Evolutionary conservation across 2,113 vertebrate species (phyloP).

Genomic region (Xenopus laevis): DNA sequence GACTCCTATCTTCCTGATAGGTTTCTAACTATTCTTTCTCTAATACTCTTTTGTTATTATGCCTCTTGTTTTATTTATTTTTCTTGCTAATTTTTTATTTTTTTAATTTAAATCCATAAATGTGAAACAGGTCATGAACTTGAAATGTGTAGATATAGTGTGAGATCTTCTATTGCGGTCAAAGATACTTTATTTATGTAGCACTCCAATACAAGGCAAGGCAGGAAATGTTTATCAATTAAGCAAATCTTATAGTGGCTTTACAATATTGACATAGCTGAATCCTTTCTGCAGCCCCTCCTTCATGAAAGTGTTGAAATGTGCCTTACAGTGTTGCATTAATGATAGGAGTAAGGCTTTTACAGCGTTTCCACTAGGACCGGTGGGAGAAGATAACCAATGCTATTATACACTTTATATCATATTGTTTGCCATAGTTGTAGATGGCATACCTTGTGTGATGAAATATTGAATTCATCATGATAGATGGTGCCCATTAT

Average conservation of each 20-base stretch:
- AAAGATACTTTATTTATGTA: background rate
- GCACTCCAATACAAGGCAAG: conserved; percentile 11
- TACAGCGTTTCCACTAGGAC: conserved; percentile 67
- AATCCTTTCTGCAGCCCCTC: conserved; percentile 56
- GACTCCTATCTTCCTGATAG: too few relatives aligned
- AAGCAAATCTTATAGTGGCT: conserved; percentile 62
- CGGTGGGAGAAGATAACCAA: conserved; percentile 71
- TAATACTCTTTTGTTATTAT: too few relatives aligned
- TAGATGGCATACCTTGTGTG: conserved; percentile 68
- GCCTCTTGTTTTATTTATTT: too few relatives aligned
- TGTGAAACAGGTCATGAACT: too few relatives aligned
- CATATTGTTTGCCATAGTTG: conserved; percentile 68
- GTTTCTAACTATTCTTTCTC: too few relatives aligned
- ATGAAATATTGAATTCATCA: conserved; percentile 81
- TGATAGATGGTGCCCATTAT: conserved; percentile 71
- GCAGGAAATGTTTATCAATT: conserved; percentile 66
- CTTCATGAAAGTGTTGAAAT: conserved; percentile 70
- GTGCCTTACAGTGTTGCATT: conserved; percentile 65
- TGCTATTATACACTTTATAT: conserved; percentile 75
- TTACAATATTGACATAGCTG: conserved; percentile 66
- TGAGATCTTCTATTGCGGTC: too few relatives aligned
- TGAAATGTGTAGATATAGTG: too few relatives aligned
- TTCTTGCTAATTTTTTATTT: too few relatives aligned
- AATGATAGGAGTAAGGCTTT: conserved; percentile 72
- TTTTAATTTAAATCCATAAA: too few relatives aligned